A percentile compares a stretch with the other conserved stretches of the same genome.
phyloP scores from a whole-genome alignment of 2,888 invertebrate genomes.

The Acleris literana region DNA sequence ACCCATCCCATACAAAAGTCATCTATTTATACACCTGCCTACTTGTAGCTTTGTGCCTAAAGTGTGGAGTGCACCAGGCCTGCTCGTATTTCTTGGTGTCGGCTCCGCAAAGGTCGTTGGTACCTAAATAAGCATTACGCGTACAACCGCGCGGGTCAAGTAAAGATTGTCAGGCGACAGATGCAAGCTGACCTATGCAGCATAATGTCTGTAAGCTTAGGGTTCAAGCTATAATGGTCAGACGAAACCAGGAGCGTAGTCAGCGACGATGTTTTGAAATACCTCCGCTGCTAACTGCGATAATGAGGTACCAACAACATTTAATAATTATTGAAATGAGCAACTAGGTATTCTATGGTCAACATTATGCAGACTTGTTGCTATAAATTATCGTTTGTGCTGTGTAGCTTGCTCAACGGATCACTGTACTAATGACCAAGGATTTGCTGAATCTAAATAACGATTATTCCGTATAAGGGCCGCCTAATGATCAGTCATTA shows the following conservation, averaged over 20 bases:
- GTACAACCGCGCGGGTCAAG: too few species aligned
- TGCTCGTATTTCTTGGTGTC: too few species aligned
- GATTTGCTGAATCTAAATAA: conserved; percentile 35
- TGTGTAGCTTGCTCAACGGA: conserved; percentile 23
- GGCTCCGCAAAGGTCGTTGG: too few species aligned
- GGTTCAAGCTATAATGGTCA: too few species aligned
- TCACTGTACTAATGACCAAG: conserved; percentile 28
- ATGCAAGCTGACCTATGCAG: too few species aligned
- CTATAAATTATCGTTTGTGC: conserved; percentile 34
- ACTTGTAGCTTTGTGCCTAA: too few species aligned
- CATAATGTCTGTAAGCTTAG: too few species aligned
- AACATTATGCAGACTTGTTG: conserved; percentile 28
- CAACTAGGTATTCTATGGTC: conserved; percentile 31
- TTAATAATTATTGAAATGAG: conserved; percentile 37
- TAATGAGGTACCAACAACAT: conserved; percentile 33
- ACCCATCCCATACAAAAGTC: too few species aligned
- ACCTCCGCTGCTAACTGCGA: conserved; percentile 4
- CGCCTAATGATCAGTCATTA: conserved; percentile 31
- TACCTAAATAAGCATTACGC: too few species aligned
- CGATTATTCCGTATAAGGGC: conserved; percentile 33
- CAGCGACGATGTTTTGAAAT: background rate
- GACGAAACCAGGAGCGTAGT: background rate
- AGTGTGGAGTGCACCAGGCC: too few species aligned
- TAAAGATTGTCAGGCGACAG: too few species aligned
- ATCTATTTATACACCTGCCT: too few species aligned